Evolutionary conservation across 1,140 invertebrate species (phyloP).

Genomic region (Drosophila albomicans): DNA sequence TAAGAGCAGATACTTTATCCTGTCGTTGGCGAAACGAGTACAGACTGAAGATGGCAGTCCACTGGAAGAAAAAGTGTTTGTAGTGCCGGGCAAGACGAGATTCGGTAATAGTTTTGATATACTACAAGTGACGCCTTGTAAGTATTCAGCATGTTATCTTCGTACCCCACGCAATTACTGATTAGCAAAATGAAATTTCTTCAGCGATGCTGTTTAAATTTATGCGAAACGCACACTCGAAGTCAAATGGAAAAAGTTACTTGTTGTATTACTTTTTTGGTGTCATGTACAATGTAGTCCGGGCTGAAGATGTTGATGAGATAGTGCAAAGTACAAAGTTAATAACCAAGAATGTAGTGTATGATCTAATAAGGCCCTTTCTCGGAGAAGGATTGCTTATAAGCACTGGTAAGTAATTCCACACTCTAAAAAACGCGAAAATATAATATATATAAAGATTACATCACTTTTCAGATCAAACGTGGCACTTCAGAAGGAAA

Average conservation of each 20-base stretch:
- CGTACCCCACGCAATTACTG: background rate
- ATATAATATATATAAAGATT: background rate
- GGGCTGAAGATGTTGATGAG: conserved; percentile 72
- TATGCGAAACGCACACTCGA: conserved; percentile 40
- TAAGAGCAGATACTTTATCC: conserved; percentile 60
- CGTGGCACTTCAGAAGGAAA: conserved; percentile 93
- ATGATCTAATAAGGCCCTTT: conserved; percentile 88
- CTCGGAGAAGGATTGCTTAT: conserved; percentile 88
- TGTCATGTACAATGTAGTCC: conserved; percentile 66
- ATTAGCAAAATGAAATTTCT: background rate
- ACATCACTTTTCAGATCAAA: conserved; percentile 58
- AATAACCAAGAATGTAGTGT: conserved; percentile 72
- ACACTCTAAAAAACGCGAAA: background rate
- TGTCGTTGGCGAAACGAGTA: conserved; percentile 51
- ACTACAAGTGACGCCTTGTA: conserved; percentile 55
- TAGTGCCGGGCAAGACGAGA: conserved; percentile 60
- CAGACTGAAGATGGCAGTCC: conserved; percentile 63
- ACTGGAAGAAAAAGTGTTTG: conserved; percentile 51
- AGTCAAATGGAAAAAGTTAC: conserved; percentile 54
- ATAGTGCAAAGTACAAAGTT: conserved; percentile 69
- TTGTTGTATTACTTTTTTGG: conserved; percentile 56
- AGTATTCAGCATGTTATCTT: background rate
- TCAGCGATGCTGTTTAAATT: conserved; percentile 59
- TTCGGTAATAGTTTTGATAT: conserved; percentile 81
- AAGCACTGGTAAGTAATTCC: conserved; percentile 85